Evolutionary conservation across 2,888 invertebrate species (phyloP).

Genomic region (Noctua janthe): DNA sequence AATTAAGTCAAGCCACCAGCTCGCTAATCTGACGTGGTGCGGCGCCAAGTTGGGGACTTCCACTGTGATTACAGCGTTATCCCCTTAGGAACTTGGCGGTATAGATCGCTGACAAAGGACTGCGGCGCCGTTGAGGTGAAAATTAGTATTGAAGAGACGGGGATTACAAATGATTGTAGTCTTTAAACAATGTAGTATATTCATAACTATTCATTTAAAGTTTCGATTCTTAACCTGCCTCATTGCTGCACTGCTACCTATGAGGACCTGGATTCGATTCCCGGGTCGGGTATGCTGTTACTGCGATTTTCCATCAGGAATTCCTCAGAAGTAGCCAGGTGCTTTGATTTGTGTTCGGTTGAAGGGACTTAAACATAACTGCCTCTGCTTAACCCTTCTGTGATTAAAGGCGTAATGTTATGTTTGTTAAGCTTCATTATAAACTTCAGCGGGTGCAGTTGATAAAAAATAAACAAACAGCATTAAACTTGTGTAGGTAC

Average conservation of each 20-base stretch:
- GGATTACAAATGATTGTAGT: neutral
- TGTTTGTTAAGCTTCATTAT: neutral
- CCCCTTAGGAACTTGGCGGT: slow-evolving; percentile 33
- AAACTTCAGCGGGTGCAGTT: neutral
- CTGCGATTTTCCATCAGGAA: neutral
- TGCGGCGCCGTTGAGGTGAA: neutral
- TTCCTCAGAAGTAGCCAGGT: neutral
- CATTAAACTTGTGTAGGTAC: neutral
- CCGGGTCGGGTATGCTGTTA: neutral
- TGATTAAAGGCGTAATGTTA: neutral
- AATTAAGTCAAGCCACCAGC: slow-evolving; percentile 42
- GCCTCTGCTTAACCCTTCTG: neutral
- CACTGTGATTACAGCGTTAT: slow-evolving; percentile 36
- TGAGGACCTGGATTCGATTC: neutral
- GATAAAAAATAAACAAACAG: neutral
- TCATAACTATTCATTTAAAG: no score
- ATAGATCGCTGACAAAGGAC: slow-evolving; percentile 23
- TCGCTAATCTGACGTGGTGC: slow-evolving; percentile 43
- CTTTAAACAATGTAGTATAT: neutral
- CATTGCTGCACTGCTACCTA: neutral
- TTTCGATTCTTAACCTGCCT: neutral
- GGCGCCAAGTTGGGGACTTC: slow-evolving; percentile 45
- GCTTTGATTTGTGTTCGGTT: neutral
- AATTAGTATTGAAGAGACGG: slow-evolving; percentile 2
- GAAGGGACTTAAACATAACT: neutral